These are phyloP conservation scores for Hirundo rustica DNA, from an alignment of 2,797 vertebrate genomes.

Conservation along the genomic window DNA sequence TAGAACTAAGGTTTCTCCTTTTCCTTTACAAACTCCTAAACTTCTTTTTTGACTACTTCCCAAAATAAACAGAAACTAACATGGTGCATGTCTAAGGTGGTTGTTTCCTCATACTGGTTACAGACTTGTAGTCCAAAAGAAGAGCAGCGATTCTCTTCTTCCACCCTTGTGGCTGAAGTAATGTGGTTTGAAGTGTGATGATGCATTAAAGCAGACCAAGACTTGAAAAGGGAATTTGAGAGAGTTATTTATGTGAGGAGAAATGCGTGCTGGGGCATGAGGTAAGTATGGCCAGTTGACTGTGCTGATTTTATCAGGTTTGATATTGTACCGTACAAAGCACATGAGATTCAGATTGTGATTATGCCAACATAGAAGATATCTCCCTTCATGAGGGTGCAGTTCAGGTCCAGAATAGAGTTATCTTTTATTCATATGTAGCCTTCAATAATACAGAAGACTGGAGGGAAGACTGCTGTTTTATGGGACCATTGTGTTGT, in stretches of 20 bases:
- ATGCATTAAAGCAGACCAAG: not conserved
- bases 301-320: conserved; percentile 6
- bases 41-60: not conserved
- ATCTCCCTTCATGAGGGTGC: not conserved
- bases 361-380: not conserved
- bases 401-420: not conserved
- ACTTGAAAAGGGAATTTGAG: not conserved
- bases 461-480: not conserved
- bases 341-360: not conserved
- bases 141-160: not conserved
- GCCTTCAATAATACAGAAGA: not conserved
- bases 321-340: not conserved
- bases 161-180: rapidly evolving
- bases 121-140: not conserved
- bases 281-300: not conserved
- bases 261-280: not conserved
- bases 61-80: not conserved
- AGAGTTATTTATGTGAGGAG: not conserved
- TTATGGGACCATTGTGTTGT: not conserved
- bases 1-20: not conserved
- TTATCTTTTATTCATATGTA: not conserved
- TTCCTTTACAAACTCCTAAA: not conserved
- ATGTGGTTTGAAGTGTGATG: not conserved
- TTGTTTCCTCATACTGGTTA: not conserved
- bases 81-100: not conserved